Evolutionary conservation across 2,113 vertebrate species (phyloP).

Genomic region (Petrocephalus microphthalmus): DNA sequence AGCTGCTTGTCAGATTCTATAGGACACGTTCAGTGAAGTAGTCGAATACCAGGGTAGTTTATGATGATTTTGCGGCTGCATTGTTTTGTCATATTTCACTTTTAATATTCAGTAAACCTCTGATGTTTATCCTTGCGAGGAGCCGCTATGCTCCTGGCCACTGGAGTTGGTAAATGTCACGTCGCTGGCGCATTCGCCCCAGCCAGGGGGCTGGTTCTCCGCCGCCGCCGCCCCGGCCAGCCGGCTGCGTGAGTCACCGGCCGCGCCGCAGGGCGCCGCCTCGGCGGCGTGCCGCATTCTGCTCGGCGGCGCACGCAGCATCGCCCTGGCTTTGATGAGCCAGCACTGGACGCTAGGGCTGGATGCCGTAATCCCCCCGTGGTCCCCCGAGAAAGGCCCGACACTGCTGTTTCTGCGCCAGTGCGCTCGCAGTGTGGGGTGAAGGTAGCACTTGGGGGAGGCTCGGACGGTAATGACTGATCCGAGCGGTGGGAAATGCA

Average conservation of each 20-base stretch:
- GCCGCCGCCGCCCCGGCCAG: background rate
- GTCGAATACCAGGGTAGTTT: background rate
- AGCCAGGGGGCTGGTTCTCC: background rate
- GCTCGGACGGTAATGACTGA: background rate
- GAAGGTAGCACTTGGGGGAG: background rate
- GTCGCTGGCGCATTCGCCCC: background rate
- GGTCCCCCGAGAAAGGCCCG: background rate
- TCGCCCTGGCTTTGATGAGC: background rate
- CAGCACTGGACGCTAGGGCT: background rate
- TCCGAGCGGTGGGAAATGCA: background rate
- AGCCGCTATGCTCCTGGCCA: background rate
- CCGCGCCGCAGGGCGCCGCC: background rate
- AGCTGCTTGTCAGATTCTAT: background rate
- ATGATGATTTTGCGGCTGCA: background rate
- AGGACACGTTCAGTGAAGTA: background rate
- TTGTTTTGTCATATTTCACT: background rate
- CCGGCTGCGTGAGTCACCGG: slow-evolving; percentile 2
- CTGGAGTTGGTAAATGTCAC: background rate
- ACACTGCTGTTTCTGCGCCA: background rate
- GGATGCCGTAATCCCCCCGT: background rate
- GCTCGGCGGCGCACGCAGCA: background rate
- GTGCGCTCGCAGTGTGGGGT: background rate
- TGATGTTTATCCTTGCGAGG: background rate
- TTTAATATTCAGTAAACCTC: background rate
- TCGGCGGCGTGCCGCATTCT: background rate